Evolutionary conservation across 2,888 invertebrate genomes (phyloP).

Genomic region (Colostygia pectinataria): DNA sequence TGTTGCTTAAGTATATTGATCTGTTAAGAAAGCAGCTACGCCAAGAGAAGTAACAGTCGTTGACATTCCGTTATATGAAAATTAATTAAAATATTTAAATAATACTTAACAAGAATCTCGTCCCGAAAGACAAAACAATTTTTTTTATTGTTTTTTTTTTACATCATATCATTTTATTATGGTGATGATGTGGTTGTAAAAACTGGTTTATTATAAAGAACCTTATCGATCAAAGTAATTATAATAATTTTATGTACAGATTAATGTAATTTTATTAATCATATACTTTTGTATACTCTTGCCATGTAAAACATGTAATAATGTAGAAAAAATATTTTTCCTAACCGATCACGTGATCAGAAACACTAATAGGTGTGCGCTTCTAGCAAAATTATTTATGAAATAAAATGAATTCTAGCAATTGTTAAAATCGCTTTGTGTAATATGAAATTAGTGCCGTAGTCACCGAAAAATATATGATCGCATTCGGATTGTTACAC

Average conservation of each 20-base stretch:
- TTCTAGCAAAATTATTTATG: no score
- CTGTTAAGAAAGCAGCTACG: no score
- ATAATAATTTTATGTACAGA: slow-evolving; percentile 15
- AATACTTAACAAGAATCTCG: slow-evolving; percentile 14
- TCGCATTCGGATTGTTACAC: no score
- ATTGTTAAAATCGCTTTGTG: slow-evolving; percentile 58
- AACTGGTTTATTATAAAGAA: background rate
- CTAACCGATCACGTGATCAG: no score
- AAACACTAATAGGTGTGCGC: no score
- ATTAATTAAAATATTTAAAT: slow-evolving; percentile 3
- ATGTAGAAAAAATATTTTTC: no score
- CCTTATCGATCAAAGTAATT: slow-evolving; percentile 9
- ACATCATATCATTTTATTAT: background rate
- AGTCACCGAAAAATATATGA: no score
- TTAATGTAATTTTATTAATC: slow-evolving; percentile 1
- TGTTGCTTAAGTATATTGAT: no score
- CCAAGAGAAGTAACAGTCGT: no score
- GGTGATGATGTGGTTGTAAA: no score
- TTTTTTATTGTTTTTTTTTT: slow-evolving; percentile 1
- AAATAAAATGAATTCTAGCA: no score
- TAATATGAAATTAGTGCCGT: no score
- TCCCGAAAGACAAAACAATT: slow-evolving; percentile 16
- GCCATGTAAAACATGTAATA: slow-evolving; percentile 57
- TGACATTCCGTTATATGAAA: slow-evolving; percentile 2
- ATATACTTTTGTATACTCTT: slow-evolving; percentile 44